Percentiles rank a stretch among this genome's conserved stretches.
Conservation (phyloP, 2,797 vertebrate species). For the Scleropages formosus region DNA sequence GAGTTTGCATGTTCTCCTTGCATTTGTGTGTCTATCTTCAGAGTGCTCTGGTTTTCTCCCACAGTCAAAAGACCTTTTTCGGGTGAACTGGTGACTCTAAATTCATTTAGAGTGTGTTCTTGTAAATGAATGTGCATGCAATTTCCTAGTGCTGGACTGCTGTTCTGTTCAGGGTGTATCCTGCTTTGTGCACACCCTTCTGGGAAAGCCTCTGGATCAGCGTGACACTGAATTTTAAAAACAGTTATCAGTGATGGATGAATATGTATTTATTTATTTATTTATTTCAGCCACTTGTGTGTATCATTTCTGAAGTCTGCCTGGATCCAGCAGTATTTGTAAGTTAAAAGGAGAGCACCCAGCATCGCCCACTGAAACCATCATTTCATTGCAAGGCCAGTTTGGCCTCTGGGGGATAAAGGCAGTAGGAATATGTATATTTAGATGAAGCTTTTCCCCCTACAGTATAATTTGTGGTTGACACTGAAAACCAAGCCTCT, state of each 20-base stretch:
- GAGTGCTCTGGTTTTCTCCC: background rate
- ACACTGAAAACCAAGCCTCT: slow-evolving; percentile 4
- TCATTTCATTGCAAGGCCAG: background rate
- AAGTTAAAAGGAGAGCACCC: background rate
- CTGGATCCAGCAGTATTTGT: no score
- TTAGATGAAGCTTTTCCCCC: background rate
- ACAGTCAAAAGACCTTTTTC: background rate
- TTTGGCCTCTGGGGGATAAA: slow-evolving; percentile 3
- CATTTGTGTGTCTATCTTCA: background rate
- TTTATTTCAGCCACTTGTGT: background rate
- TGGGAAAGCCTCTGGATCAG: background rate
- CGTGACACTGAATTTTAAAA: background rate
- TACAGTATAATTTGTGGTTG: slow-evolving; percentile 7
- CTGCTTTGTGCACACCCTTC: background rate
- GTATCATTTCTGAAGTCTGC: no score
- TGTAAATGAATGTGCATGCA: background rate
- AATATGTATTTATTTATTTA: background rate
- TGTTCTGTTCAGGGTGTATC: no score
- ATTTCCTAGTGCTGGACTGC: no score
- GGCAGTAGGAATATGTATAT: slow-evolving; percentile 8
- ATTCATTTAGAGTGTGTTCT: background rate
- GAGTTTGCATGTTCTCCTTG: background rate
- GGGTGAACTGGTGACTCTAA: background rate
- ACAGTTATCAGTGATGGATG: background rate
- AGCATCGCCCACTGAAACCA: background rate